Base-by-base conservation (phyloP, 2,797 vertebrate species). In the Cryptoblepharus egeriae region DNA sequence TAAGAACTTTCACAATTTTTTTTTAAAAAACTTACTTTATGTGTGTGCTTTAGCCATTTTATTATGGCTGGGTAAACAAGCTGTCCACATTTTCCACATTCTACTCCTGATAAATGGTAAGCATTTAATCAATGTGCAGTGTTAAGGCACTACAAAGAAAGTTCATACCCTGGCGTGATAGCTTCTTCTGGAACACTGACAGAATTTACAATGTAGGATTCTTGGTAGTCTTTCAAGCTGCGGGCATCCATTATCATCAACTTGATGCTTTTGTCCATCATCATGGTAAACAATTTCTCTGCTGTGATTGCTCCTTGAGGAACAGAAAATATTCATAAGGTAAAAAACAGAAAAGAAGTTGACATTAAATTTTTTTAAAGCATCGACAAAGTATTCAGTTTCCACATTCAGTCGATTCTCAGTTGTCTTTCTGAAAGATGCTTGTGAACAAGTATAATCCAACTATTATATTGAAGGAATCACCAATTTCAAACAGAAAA, bases 241-340 rank as follows among this genome's bases (percentile, higher is more conserved):
- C 98, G 97, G 45, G 97, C 96, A 87, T 99, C 99, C 98, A 99
- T 98, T 87, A 99, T 96, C 81, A 99, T 96, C 81, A 98, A 68
- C 72, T 96, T 96, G 61, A 96, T 96, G 4, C 88, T 95, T 91
- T 96, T 94, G 92, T 99, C 97, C 35, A 93, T 97, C 96, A 99
- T 98, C 97, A 99, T 97, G 74, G 95, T 92, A 88, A 97, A 99
- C 35, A 99, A 95, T 81, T 96, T 97, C 94, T 99, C 97, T 24
- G 98, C 97, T 26, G 97, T 97, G 88, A 99, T 83, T 55, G 96
- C 93, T 83, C 97, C 98, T 92, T 90, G 79, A 91, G 93, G 93
- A 30, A 92, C 10, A 93, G 45, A 92, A 75, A 75, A 0, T 77
- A 49, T 74, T 81, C 60, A n/a, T 28, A 77, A 24, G 60, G 65